A percentile compares a stretch with the other conserved stretches of the same genome.
Conservation (phyloP, 2,797 vertebrate genomes). For the Bovichtus diacanthus region DNA sequence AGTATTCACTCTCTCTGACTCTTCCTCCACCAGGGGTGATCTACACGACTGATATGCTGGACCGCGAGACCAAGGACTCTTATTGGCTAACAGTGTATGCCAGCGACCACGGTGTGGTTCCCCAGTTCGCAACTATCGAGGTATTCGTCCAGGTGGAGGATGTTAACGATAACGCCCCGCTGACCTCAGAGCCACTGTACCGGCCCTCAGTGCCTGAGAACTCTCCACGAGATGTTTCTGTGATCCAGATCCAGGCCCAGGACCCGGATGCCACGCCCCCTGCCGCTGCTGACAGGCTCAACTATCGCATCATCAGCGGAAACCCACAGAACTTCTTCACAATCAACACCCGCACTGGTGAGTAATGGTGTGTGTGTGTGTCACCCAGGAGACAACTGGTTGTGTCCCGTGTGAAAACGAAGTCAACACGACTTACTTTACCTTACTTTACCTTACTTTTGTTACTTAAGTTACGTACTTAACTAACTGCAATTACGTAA, state of each 20-base stretch:
- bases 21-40: constrained; percentile 87
- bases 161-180: constrained; percentile 94
- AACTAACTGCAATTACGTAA: too few species aligned
- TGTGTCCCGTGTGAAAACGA: too few species aligned
- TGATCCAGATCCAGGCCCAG: constrained; percentile 95
- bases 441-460: too few species aligned
- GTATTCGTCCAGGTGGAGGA: constrained; percentile 95
- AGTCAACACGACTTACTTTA: too few species aligned
- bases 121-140: constrained; percentile 91
- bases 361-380: constrained; percentile 52
- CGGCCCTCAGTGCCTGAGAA: constrained; percentile 91
- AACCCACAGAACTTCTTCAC: constrained; percentile 98
- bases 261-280: constrained; percentile 90
- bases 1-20: constrained; percentile 4
- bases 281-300: constrained; percentile 84
- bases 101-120: constrained; percentile 93
- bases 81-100: constrained; percentile 97
- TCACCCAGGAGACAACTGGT: too few species aligned
- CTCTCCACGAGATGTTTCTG: constrained; percentile 92
- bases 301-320: constrained; percentile 92
- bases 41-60: constrained; percentile 93
- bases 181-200: constrained; percentile 94
- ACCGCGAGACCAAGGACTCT: constrained; percentile 94
- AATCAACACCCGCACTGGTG: constrained; percentile 93
- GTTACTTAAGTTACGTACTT: too few species aligned